Conservation (phyloP, 2,888 invertebrate genomes). For the Dinocampus coccinellae region DNA sequence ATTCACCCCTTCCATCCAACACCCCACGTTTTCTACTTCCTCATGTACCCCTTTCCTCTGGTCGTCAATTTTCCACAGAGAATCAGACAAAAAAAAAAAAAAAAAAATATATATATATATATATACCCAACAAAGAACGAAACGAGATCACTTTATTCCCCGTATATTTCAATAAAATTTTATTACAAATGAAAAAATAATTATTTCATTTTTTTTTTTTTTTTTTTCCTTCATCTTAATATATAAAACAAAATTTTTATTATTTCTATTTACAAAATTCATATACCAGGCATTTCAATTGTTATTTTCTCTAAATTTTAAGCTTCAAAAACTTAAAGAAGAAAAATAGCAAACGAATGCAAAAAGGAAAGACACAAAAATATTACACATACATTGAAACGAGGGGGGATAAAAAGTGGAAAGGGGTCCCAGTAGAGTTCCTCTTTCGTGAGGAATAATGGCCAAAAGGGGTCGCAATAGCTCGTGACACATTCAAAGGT, state of each 20-base stretch:
- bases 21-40: conserved; percentile 14
- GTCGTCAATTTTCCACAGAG: conserved; percentile 11
- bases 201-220: too few species aligned
- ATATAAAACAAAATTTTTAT: not conserved
- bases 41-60: not conserved
- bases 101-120: too few species aligned
- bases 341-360: too few species aligned
- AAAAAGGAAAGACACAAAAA: too few species aligned
- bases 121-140: not conserved
- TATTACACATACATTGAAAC: not conserved
- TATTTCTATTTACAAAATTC: too few species aligned
- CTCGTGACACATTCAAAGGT: conserved; percentile 56
- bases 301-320: conserved; percentile 49
- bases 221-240: not conserved
- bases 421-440: conserved; percentile 29
- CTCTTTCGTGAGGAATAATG: conserved; percentile 48
- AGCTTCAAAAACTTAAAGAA: conserved; percentile 41
- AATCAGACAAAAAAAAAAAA: conserved; percentile 9
- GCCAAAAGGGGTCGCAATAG: conserved; percentile 61
- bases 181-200: not conserved
- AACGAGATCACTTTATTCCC: not conserved
- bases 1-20: not conserved
- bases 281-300: too few species aligned
- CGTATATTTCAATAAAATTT: conserved; percentile 7
- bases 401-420: not conserved